A percentile compares a stretch with the other conserved stretches of the same genome.
phyloP scores from a whole-genome alignment of 2,888 invertebrate genomes.

The Sympetrum striolatum region DNA sequence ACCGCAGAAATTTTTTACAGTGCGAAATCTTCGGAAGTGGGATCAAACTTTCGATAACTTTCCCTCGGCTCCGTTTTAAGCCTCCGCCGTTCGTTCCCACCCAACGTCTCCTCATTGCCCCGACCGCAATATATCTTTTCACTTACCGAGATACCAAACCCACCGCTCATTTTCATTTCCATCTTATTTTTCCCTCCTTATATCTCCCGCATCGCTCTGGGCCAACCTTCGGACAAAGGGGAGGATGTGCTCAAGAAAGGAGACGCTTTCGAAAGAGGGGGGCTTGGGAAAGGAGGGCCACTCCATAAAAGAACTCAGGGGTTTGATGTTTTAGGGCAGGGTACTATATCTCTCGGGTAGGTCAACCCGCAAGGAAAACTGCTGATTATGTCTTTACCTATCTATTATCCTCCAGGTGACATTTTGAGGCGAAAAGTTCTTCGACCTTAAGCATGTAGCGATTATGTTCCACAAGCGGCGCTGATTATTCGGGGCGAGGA shows the following conservation, averaged over 20 bases:
- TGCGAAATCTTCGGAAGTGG: no score
- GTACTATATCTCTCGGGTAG: neutral
- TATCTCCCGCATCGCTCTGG: neutral
- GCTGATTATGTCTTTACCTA: slow-evolving; percentile 39
- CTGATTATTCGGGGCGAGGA: neutral
- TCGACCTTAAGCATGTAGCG: neutral
- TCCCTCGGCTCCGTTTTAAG: neutral
- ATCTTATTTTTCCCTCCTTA: neutral
- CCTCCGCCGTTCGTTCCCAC: neutral
- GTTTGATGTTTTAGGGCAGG: neutral
- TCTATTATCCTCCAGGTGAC: slow-evolving; percentile 11
- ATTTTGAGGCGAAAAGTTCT: neutral
- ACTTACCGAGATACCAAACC: neutral
- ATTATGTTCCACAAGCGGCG: neutral
- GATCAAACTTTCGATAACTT: no score
- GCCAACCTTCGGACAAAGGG: neutral
- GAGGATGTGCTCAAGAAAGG: neutral
- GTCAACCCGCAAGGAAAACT: slow-evolving; percentile 9
- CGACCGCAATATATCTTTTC: neutral
- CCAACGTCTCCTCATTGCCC: neutral
- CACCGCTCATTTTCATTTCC: neutral
- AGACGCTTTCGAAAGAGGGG: neutral
- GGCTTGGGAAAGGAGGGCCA: neutral
- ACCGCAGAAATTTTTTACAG: no score
- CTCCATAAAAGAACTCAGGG: neutral